Evolutionary conservation across 1,140 invertebrate genomes (phyloP).

Genomic region (Drosophila pallidifrons): DNA sequence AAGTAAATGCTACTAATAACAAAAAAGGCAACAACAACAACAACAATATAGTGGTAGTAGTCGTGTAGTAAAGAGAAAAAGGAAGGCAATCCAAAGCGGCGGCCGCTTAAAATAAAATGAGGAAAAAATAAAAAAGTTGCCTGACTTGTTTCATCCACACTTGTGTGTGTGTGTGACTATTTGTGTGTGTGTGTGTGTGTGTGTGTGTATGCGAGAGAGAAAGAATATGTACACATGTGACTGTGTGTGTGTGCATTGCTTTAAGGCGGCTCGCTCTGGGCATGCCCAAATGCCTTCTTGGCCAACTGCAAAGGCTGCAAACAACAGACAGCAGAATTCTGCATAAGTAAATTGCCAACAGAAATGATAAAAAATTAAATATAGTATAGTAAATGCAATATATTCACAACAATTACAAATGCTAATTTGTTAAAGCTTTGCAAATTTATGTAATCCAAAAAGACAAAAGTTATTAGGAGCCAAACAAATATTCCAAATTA

Average conservation of each 20-base stretch:
- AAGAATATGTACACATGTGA: constrained; percentile 11
- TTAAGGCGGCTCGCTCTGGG: constrained; percentile 43
- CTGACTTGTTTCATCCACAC: constrained; percentile 74
- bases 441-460: constrained; percentile 47
- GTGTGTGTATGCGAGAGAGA: constrained; percentile 6
- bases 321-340: constrained; percentile 48
- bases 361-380: constrained; percentile 49
- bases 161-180: constrained; percentile 11
- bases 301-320: constrained; percentile 32
- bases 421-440: not conserved
- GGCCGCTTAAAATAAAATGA: constrained; percentile 71
- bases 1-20: constrained; percentile 83
- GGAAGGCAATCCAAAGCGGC: constrained; percentile 74
- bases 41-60: constrained; percentile 42
- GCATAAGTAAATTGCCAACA: constrained; percentile 60
- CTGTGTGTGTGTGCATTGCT: constrained; percentile 55
- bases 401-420: constrained; percentile 35
- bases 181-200: constrained; percentile 5
- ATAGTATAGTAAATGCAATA: constrained; percentile 47
- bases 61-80: constrained; percentile 65
- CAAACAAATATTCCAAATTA: constrained; percentile 25
- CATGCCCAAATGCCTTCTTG: constrained; percentile 52
- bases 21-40: constrained; percentile 56
- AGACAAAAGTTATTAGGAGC: constrained; percentile 13
- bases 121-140: constrained; percentile 71